These are phyloP conservation scores for Zaprionus bogoriensis DNA, from an alignment of 2,888 invertebrate species.

Conservation along the genomic window DNA sequence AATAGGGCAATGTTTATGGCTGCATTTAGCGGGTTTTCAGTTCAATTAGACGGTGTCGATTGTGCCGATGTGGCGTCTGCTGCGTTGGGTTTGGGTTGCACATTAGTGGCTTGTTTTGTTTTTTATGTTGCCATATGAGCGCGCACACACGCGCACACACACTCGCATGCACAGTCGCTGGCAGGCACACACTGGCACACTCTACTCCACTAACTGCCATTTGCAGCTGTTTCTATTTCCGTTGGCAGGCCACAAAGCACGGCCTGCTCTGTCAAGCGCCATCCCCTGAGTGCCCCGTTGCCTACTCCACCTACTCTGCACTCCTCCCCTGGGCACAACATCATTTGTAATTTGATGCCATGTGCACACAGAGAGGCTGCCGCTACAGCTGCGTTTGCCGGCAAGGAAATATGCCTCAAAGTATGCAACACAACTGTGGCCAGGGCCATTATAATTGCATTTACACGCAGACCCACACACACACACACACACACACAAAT, in stretches of 20 bases:
- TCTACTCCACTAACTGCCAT: constrained; percentile 46
- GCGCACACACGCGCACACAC: constrained; percentile 11
- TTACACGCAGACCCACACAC: constrained; percentile 3
- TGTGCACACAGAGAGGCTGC: constrained; percentile 24
- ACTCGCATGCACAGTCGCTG: not conserved
- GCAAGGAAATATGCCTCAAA: constrained; percentile 65
- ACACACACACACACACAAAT: constrained; percentile 3
- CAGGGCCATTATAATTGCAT: constrained; percentile 67
- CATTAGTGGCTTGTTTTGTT: constrained; percentile 63
- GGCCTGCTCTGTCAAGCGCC: constrained; percentile 19
- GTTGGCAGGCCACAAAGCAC: constrained; percentile 61
- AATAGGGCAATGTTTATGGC: constrained; percentile 41
- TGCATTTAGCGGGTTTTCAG: constrained; percentile 60
- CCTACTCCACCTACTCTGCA: not conserved
- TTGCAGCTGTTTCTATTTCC: constrained; percentile 73
- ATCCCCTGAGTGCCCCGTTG: not conserved
- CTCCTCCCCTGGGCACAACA: constrained; percentile 31
- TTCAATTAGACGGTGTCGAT: constrained; percentile 72
- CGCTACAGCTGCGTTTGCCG: constrained; percentile 37
- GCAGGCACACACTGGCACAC: not conserved
- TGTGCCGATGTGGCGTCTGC: constrained; percentile 31
- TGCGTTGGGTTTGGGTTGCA: constrained; percentile 31
- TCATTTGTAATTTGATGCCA: constrained; percentile 70
- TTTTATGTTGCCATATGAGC: constrained; percentile 35
- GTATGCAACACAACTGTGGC: constrained; percentile 70